These are phyloP conservation scores for Orthonyx spaldingii DNA, from an alignment of 2,113 vertebrate species.

Conservation along the genomic window DNA sequence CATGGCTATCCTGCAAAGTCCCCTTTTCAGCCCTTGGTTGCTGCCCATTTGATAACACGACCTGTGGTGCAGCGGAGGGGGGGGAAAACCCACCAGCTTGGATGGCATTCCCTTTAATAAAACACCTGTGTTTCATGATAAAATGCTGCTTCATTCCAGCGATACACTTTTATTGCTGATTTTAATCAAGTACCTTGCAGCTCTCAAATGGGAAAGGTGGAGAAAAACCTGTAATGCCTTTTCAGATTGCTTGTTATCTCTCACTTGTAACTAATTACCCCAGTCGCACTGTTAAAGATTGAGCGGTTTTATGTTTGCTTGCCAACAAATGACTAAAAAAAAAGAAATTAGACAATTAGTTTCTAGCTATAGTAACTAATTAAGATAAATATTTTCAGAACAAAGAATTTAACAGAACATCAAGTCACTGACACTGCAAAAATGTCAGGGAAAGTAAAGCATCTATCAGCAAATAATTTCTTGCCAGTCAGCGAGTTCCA, in stretches of 20 bases:
- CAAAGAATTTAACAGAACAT: background rate
- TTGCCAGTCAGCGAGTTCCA: background rate
- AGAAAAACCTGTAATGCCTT: slow-evolving; percentile 22
- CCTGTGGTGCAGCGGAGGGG: background rate
- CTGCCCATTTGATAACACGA: background rate
- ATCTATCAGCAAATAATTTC: background rate
- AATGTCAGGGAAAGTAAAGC: background rate
- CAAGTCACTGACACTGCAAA: background rate
- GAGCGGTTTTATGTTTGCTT: background rate
- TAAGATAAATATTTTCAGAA: slow-evolving; percentile 44
- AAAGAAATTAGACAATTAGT: slow-evolving; percentile 16
- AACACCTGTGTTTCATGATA: background rate
- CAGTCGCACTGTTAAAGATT: background rate
- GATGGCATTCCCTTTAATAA: background rate
- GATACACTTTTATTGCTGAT: background rate
- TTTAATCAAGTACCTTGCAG: slow-evolving; percentile 26
- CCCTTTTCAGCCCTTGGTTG: background rate
- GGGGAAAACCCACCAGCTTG: background rate
- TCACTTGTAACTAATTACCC: slow-evolving; percentile 59
- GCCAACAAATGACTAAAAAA: background rate
- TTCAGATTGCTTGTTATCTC: slow-evolving; percentile 52
- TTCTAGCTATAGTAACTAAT: slow-evolving; percentile 2
- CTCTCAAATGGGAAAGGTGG: slow-evolving; percentile 18
- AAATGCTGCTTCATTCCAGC: background rate
- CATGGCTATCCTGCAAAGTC: too few relatives aligned